Evolutionary conservation across 2,113 vertebrate species (phyloP).

Genomic region (rabbit (Oryctolagus cuniculus)): mOryCun1.1 NC_091435.1:40318501-40319000

Average conservation of each 20-base stretch:
- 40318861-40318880: background rate
- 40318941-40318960: no score
- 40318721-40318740: background rate
- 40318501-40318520: constrained; percentile 64
- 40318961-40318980: no score
- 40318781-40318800: background rate
- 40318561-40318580: background rate
- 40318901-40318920: constrained; percentile 12
- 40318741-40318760: background rate
- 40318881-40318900: background rate
- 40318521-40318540: background rate
- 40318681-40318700: background rate
- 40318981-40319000: no score
- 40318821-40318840: background rate
- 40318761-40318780: background rate
- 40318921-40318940: no score
- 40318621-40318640: constrained; percentile 40
- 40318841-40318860: background rate
- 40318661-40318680: constrained; percentile 56
- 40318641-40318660: background rate
- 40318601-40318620: background rate
- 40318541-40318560: background rate
- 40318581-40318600: background rate
- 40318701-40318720: background rate
- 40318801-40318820: background rate